Evolutionary conservation across 1,140 invertebrate species (phyloP), one percentile per base, ranked within the genome.

Genomic region (Tribolium madens): DNA sequence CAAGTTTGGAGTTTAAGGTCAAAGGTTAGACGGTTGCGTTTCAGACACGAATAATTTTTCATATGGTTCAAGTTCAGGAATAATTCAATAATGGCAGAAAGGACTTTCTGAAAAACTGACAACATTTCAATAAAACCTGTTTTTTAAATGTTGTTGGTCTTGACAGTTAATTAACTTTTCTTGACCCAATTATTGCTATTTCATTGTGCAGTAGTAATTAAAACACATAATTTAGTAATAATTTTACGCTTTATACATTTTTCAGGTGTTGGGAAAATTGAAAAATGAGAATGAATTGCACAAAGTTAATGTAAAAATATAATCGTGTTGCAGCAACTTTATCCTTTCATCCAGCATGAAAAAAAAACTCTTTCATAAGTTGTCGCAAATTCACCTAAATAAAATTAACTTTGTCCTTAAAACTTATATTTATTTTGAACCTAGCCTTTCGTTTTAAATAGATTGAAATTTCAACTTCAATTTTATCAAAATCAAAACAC

Each of bases 381-480:
- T 42, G 2, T 1, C 36, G 36, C 9, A 42, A 64, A 64, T 64
- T 14, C 26, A 64, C 21, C 57, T 14, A 64, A 64, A 64, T 64
- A 64, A 33, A 64, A 12, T 64, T 64, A 64, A 14, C 26, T 12
- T 36, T 12, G 57, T 64, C 57, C 57, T 64, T n/a, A n/a, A n/a
- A n/a, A n/a, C n/a, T n/a, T n/a, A n/a, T n/a, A n/a, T n/a, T n/a
- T n/a, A n/a, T n/a, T n/a, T n/a, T n/a, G n/a, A n/a, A n/a, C n/a
- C n/a, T n/a, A n/a, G n/a, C n/a, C n/a, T n/a, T n/a, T n/a, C 26
- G 52, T 64, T 64, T 64, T 13, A 64, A 33, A 64, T 33, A 64
- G 26, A 33, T 33, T 64, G 57, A 64, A 64, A 64, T 64, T 64
- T 64, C 21, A 64, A 10, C 26, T 64, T 64, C 3, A 57, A 57